Conservation (phyloP, 2,888 invertebrate genomes). For the Stenurella melanura region DNA sequence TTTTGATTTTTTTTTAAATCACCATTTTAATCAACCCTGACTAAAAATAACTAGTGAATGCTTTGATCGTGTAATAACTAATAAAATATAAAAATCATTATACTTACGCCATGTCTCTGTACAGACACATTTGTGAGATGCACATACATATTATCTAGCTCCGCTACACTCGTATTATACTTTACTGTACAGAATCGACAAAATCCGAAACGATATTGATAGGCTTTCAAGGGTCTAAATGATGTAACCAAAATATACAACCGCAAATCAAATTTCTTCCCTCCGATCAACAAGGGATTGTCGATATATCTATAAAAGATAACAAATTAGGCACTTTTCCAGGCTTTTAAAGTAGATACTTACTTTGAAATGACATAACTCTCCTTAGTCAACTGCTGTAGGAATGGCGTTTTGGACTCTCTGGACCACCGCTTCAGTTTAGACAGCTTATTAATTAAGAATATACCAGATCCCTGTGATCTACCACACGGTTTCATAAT, state of each 20-base stretch:
- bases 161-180: slow-evolving; percentile 91
- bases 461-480: slow-evolving; percentile 96
- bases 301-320: slow-evolving; percentile 84
- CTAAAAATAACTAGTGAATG: too few relatives aligned
- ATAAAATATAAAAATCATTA: slow-evolving; percentile 50
- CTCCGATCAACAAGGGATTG: slow-evolving; percentile 95
- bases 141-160: slow-evolving; percentile 93
- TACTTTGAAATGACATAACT: slow-evolving; percentile 96
- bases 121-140: slow-evolving; percentile 98
- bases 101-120: slow-evolving; percentile 92
- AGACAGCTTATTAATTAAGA: slow-evolving; percentile 95
- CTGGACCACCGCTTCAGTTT: slow-evolving; percentile 94
- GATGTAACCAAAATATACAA: slow-evolving; percentile 95
- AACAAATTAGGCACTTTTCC: slow-evolving; percentile 2
- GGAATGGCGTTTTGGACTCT: slow-evolving; percentile 89
- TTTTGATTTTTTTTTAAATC: too few relatives aligned
- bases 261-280: slow-evolving; percentile 96
- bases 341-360: slow-evolving; percentile 24
- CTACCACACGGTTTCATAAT: slow-evolving; percentile 98
- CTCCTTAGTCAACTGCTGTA: slow-evolving; percentile 89
- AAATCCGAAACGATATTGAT: slow-evolving; percentile 93
- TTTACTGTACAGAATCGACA: slow-evolving; percentile 97
- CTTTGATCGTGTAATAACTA: too few relatives aligned
- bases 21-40: too few relatives aligned
- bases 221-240: slow-evolving; percentile 94